Base-by-base conservation (phyloP, 1,140 invertebrate genomes). In the Heliconius hewitsoni region DNA sequence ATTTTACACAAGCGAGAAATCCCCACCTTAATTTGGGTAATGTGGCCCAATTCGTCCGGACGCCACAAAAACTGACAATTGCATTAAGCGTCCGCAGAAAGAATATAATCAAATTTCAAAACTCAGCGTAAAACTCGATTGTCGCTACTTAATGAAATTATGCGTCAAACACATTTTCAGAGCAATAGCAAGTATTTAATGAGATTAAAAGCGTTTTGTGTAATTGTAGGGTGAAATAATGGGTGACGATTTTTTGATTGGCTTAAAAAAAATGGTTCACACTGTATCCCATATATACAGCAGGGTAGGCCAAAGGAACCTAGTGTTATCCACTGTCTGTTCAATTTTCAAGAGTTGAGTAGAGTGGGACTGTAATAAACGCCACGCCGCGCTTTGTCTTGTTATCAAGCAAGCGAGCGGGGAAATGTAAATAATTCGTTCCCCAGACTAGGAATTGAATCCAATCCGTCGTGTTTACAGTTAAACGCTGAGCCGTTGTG, bases 141-240 rank as follows among this genome's bases (percentile, higher is more conserved):
- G 81, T 79, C 75, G 81, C 79, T 80, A 79, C 80, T 85, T 89
- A 87, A 89, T 86, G 78, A 77, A 84, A 85, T 89, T 89, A 87
- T 75, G 78, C 84, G 83, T 87, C 85, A 86, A 87, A 88, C 84
- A 89, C 85, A 85, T 87, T 89, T 85, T 75, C 77, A 83, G 76
- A 79, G 37, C 37, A 39, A 85, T 86, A 81, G 82, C 77, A 80
- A 76, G 83, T 84, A 84, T 84, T 82, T 83, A 85, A 88, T 81
- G 72, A 84, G 81, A 84, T 88, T 86, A 88, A 81, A 75, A 78
- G 77, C 83, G 82, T 80, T 89, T 86, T 85, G 84, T 86, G 87
- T 89, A 87, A 86, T 87, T 77, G 78, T 78, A 73, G 79, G 81
- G 85, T 76, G 3, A 30, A 66, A 66, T 66, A 66, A 66, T 66